phyloP scores from a whole-genome alignment of 2,888 invertebrate species.

The Choreutis nemorana region DNA sequence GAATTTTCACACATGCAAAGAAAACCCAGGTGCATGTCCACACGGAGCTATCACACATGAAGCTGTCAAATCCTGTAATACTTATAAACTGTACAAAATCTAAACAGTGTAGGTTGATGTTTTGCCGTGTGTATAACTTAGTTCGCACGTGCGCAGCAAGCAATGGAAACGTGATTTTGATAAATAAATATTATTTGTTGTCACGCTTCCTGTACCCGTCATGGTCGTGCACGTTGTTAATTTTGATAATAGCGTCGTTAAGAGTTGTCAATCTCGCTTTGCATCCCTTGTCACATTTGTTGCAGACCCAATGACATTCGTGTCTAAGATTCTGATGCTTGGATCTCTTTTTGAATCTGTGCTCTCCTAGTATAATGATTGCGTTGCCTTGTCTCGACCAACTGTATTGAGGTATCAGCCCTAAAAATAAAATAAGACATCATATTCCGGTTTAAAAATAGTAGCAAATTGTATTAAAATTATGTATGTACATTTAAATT shows the following conservation, averaged over 20 bases:
- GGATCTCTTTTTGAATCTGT: conserved; percentile 52
- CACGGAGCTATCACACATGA: no score
- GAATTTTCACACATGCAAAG: no score
- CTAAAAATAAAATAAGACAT: conserved; percentile 21
- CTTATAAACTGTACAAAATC: no score
- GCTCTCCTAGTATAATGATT: conserved; percentile 46
- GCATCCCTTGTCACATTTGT: conserved; percentile 51
- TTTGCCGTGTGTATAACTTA: no score
- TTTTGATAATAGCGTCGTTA: conserved; percentile 46
- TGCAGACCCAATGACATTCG: conserved; percentile 55
- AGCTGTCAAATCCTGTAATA: no score
- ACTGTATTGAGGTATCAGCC: conserved; percentile 35
- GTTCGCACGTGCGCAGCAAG: no score
- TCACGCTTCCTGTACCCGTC: conserved; percentile 21
- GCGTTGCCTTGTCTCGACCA: conserved; percentile 56
- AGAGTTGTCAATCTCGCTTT: conserved; percentile 47
- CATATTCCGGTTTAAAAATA: no score
- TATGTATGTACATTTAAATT: no score
- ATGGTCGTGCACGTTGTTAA: conserved; percentile 45
- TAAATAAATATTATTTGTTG: background rate
- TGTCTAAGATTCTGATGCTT: conserved; percentile 40
- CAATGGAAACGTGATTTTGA: no score
- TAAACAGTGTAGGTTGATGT: no score
- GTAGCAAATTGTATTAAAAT: no score
- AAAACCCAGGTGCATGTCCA: no score